Base-by-base conservation (phyloP, 2,113 vertebrate genomes). In the Diphyllodes magnificus region DNA sequence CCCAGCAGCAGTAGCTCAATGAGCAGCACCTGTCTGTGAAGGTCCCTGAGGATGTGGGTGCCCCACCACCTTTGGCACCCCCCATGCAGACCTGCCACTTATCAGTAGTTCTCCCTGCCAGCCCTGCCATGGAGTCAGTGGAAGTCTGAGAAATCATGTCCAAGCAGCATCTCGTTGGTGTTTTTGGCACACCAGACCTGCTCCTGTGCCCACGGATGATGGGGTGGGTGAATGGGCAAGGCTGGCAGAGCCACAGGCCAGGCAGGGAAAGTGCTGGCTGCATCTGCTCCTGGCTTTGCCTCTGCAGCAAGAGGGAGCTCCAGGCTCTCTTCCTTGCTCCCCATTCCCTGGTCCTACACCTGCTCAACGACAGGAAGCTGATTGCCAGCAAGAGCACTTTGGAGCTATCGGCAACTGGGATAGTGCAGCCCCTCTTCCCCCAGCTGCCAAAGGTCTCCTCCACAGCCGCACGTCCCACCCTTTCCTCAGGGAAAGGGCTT, bases 151-250 rank as follows among this genome's bases (percentile, higher is more conserved):
- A 59, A 69, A 75, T 24, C 5, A 5, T 1, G 5, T 40, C 40
- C 60, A 61, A 77, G 64, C 59, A 80, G 53, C 39, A 33, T 20
- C 54, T 68, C 13, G 2, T 19, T 19, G 40, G 15, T n/a, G 30
- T 57, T 73, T 56, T 8, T 31, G 88, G 33, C 44, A 33, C 25
- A 7, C 0, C 5, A 40, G 24, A 90, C 2, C 1, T 59, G 47
- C 33, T 59, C 54, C 70, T 51, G 6, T n/a, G 39, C 18, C 71
- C 23, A 16, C 0, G 0, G 23, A 6, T 39, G 35, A 49, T 33
- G 35, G 42, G 17, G 9, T 0, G 0, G 28, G 23, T 54, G 30
- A 50, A 20, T 0, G 0, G 35, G 24, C 1, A 2, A 80, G 31
- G 30, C 35, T 39, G 44, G 37, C 49, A 72, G 40, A 81, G 45